Evolutionary conservation across 1,140 invertebrate species (phyloP).

Genomic region (Leptonema lineaticorne): DNA sequence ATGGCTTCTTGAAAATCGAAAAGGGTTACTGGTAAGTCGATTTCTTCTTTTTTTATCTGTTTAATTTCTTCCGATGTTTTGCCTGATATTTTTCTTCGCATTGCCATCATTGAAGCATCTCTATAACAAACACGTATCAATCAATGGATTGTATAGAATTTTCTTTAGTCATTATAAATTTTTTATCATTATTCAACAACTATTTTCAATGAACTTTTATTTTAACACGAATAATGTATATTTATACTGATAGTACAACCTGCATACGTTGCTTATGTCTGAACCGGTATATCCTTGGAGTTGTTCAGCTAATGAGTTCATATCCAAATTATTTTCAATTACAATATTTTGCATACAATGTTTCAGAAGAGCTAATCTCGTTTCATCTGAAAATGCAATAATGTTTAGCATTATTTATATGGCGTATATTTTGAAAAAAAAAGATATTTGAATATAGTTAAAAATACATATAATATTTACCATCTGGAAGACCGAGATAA

Average conservation of each 20-base stretch:
- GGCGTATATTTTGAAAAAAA: neutral
- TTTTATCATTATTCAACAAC: too few species aligned
- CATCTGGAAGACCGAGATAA: conserved; percentile 95
- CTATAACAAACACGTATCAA: conserved; percentile 51
- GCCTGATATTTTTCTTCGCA: conserved; percentile 91
- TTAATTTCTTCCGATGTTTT: conserved; percentile 91
- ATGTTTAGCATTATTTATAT: neutral
- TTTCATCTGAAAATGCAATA: conserved; percentile 60
- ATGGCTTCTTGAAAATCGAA: conserved; percentile 88
- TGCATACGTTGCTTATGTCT: conserved; percentile 97
- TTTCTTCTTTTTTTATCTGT: conserved; percentile 88
- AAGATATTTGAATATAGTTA: neutral
- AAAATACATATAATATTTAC: conserved; percentile 47
- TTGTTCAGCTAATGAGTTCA: conserved; percentile 75
- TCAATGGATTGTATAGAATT: neutral
- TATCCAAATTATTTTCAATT: conserved; percentile 75
- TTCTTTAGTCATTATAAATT: neutral
- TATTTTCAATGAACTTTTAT: too few species aligned
- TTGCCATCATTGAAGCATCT: conserved; percentile 99
- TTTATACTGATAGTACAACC: too few species aligned
- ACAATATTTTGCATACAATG: conserved; percentile 92
- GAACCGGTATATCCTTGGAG: conserved; percentile 96
- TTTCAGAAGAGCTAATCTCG: conserved; percentile 82
- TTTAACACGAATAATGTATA: too few species aligned
- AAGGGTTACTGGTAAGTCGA: conserved; percentile 88